Evolutionary conservation across 1,140 invertebrate species (phyloP).

Genomic region (Yoshiicerus persimilis): DNA sequence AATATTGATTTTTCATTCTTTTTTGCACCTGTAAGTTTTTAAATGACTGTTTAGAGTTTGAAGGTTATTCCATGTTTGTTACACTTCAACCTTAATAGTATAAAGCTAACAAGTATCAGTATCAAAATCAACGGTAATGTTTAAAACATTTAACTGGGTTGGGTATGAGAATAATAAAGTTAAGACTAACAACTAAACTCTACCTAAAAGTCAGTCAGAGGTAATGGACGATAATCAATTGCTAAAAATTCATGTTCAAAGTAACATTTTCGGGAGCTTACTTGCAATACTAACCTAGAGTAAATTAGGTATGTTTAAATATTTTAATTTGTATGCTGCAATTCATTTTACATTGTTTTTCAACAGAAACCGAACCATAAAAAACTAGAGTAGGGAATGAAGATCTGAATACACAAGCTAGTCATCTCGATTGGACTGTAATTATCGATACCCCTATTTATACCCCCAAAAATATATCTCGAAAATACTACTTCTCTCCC

Average conservation of each 20-base stretch:
- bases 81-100: background rate
- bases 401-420: background rate
- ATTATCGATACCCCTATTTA: too few species aligned
- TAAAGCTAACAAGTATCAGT: background rate
- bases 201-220: background rate
- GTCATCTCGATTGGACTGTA: too few species aligned
- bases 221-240: background rate
- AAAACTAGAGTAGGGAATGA: background rate
- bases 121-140: background rate
- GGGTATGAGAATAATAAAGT: background rate
- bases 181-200: too few species aligned
- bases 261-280: too few species aligned
- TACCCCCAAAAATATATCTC: too few species aligned
- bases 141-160: background rate
- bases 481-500: too few species aligned
- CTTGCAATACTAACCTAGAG: too few species aligned
- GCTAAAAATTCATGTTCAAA: too few species aligned
- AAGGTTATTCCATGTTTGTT: background rate
- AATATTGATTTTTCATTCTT: too few species aligned
- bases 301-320: too few species aligned
- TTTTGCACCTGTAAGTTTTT: background rate
- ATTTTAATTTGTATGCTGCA: too few species aligned
- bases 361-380: background rate
- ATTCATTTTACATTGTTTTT: too few species aligned
- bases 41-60: background rate